Percentiles rank a stretch among this genome's conserved stretches.
phyloP scores from a whole-genome alignment of 2,888 invertebrate genomes.

The Drosophila formosana region DNA sequence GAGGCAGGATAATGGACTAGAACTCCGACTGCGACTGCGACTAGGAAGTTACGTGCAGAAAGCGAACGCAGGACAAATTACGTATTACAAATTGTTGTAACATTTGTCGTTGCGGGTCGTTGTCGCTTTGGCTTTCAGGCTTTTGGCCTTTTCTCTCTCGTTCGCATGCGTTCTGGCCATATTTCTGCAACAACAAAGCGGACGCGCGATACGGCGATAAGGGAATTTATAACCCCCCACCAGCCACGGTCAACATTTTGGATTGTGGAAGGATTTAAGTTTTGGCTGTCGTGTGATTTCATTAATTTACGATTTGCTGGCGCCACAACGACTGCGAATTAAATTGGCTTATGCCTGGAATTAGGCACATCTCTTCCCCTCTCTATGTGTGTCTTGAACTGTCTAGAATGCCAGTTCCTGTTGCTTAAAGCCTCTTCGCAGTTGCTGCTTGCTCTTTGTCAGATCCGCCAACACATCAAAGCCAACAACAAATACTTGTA shows the following conservation, averaged over 20 bases:
- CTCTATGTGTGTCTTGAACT: background rate
- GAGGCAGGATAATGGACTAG: background rate
- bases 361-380: constrained; percentile 41
- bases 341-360: constrained; percentile 70
- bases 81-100: constrained; percentile 74
- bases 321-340: constrained; percentile 69
- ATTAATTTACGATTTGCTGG: constrained; percentile 75
- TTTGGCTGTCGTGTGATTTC: constrained; percentile 65
- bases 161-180: constrained; percentile 72
- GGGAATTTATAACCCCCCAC: constrained; percentile 69
- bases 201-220: constrained; percentile 65
- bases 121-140: constrained; percentile 53
- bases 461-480: constrained; percentile 47
- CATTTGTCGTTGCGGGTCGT: constrained; percentile 48
- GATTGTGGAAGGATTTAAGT: constrained; percentile 69
- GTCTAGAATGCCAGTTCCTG: constrained; percentile 6
- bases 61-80: constrained; percentile 65
- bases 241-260: constrained; percentile 38
- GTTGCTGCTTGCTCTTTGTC: constrained; percentile 26
- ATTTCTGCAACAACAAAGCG: constrained; percentile 66
- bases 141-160: constrained; percentile 38
- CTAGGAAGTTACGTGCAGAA: constrained; percentile 15
- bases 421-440: constrained; percentile 43
- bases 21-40: background rate
- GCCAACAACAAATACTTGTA: constrained; percentile 24